Evolutionary conservation across 2,888 invertebrate species (phyloP).

Genomic region (Andrena flavipes): DNA sequence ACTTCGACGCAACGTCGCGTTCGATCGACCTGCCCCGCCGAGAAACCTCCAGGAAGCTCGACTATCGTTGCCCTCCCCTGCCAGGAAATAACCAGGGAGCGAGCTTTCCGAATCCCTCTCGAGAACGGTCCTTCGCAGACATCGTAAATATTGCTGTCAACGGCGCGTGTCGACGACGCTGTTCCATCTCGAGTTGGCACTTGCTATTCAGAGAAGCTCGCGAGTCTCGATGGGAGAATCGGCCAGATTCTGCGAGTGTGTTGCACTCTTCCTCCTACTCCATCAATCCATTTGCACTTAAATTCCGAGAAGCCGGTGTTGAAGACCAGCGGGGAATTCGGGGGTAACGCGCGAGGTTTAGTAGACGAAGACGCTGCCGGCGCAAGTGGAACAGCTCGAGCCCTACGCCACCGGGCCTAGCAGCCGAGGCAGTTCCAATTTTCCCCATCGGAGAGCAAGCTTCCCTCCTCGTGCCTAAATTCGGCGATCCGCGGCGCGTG

Average conservation of each 20-base stretch:
- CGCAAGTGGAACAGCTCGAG: too few relatives aligned
- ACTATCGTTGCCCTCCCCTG: too few relatives aligned
- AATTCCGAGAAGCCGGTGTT: not conserved
- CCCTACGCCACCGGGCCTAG: too few relatives aligned
- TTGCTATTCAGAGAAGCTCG: not conserved
- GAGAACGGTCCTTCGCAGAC: not conserved
- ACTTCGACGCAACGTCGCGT: slow-evolving; percentile 24
- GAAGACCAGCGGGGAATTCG: not conserved
- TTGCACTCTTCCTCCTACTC: not conserved
- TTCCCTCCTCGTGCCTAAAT: slow-evolving; percentile 9
- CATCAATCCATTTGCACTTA: not conserved
- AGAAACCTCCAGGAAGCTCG: not conserved
- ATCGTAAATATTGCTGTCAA: slow-evolving; percentile 22
- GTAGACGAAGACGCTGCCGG: too few relatives aligned
- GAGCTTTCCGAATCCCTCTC: not conserved
- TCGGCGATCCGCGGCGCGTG: not conserved
- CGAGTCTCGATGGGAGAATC: not conserved
- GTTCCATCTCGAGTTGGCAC: slow-evolving; percentile 21
- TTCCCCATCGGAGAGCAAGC: not conserved
- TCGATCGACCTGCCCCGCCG: slow-evolving; percentile 48
- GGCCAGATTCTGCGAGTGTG: not conserved
- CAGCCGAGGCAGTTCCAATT: not conserved
- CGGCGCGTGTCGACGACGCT: slow-evolving; percentile 28
- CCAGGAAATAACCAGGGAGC: not conserved
- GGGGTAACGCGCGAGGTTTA: too few relatives aligned